Conservation (phyloP, 2,113 vertebrate genomes). For the Sinocyclocheilus anophthalmus region DNA sequence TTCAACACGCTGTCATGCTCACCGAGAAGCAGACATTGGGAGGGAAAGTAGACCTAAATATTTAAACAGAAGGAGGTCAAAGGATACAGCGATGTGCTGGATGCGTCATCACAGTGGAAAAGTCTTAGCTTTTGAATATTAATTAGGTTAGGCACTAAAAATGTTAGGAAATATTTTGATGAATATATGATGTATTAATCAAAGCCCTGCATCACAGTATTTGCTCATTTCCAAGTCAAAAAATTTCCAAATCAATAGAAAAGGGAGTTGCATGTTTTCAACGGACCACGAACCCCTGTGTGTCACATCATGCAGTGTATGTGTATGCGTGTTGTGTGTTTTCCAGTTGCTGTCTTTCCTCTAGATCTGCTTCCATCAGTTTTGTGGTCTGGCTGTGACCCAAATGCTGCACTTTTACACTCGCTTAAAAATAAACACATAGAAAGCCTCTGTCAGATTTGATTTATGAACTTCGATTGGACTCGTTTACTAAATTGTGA, state of each 20-base stretch:
- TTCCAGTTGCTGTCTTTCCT: conserved; percentile 1
- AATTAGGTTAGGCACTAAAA: background rate
- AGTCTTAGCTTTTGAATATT: background rate
- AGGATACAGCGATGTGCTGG: background rate
- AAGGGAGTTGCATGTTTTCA: background rate
- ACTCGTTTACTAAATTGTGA: background rate
- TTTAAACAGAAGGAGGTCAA: conserved; percentile 22
- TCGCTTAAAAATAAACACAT: background rate
- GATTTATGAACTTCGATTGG: background rate
- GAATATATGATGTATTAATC: background rate
- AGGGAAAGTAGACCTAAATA: background rate
- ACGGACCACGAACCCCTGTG: background rate
- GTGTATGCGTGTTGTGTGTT: background rate
- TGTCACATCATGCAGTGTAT: background rate
- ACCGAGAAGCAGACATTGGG: background rate
- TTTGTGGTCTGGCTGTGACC: background rate
- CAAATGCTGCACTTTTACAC: conserved; percentile 2
- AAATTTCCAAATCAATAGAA: background rate
- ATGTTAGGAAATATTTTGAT: background rate
- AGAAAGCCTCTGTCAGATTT: background rate
- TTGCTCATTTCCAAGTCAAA: background rate
- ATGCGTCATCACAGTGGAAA: background rate
- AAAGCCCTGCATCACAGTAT: too few relatives aligned
- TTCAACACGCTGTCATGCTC: background rate
- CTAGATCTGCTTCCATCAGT: background rate